Percentiles rank a stretch among this genome's conserved stretches.
Evolutionary conservation across 2,113 vertebrate genomes (phyloP).

Genomic region (Phaetusa simplex): DNA sequence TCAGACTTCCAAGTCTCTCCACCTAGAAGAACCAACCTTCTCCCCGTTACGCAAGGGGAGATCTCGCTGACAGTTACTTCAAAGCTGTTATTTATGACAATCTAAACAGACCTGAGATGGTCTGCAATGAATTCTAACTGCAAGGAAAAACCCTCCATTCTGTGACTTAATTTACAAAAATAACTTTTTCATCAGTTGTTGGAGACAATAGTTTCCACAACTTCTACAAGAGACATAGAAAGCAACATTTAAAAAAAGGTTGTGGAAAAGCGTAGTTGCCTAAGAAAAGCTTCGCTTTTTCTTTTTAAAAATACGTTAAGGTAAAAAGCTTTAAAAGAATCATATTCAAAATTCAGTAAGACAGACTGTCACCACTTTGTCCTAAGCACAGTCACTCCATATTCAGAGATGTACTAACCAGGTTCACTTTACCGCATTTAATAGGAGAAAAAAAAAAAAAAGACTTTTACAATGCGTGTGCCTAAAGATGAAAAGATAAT

Average conservation of each 20-base stretch:
- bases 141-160: background rate
- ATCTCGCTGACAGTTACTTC: background rate
- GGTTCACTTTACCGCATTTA: background rate
- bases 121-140: background rate
- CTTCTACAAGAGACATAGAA: background rate
- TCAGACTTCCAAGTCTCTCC: background rate
- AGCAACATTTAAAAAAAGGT: background rate
- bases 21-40: background rate
- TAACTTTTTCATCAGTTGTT: background rate
- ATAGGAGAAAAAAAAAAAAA: background rate
- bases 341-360: background rate
- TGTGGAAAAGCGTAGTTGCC: background rate
- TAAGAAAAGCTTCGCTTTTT: background rate
- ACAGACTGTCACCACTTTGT: slow-evolving; percentile 11
- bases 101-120: background rate
- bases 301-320: background rate
- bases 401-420: slow-evolving; percentile 5
- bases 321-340: slow-evolving; percentile 11
- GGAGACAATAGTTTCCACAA: background rate
- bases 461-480: background rate
- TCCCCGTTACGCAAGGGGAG: background rate
- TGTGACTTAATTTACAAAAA: background rate
- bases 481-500: slow-evolving; percentile 47
- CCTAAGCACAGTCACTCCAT: slow-evolving; percentile 3
- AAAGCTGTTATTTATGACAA: background rate